Evolutionary conservation across 2,113 vertebrate genomes (phyloP), one percentile per base, ranked within the genome.

Genomic region (Xiphophorus maculatus): DNA sequence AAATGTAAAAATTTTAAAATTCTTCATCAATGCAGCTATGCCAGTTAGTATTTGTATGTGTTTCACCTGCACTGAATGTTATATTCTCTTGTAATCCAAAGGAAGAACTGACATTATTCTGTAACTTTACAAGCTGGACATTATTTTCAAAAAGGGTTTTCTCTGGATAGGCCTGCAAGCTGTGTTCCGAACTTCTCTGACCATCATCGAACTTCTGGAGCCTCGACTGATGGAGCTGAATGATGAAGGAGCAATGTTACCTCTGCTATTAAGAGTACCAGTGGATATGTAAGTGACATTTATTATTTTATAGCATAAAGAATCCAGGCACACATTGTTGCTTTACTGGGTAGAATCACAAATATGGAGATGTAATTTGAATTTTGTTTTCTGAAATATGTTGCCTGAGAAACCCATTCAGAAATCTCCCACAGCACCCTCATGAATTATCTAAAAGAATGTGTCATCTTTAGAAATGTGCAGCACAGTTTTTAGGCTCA

Each of bases 261-360:
- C 93, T 4, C 73, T 92, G 69, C 84, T 95, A 67, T 69, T 95
- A n/a, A 88, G 91, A 71, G 92, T 95, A 1, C 94, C 94, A 76
- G 90, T 93, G 8, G 91, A 94, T 19, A 74, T 94, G 94, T 94
- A 73, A 91, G 94, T 27, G 25, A 48, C 0, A 37, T 22, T 35
- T 32, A 4, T 35, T 1, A 15, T 25, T 11, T 17, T 25, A 27
- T 4, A 29, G 32, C n/a, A 10, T 51, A 25, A 7, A 28, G 9
- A 19, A 30, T 70, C 19, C 29, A 2, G 44, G 17, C 44, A 48
- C 44, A 48, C 17, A 48, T 42, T 5, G 14, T 42, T 42, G 13
- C 14, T 42, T 15, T 42, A 42, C 40, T 0, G 3, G 40, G 35
- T 2, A 15, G n/a, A 60, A 35, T 0, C 48, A 28, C 63, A 62